Conservation (phyloP, 2,113 vertebrate species). For the Ophiodon elongatus region DNA sequence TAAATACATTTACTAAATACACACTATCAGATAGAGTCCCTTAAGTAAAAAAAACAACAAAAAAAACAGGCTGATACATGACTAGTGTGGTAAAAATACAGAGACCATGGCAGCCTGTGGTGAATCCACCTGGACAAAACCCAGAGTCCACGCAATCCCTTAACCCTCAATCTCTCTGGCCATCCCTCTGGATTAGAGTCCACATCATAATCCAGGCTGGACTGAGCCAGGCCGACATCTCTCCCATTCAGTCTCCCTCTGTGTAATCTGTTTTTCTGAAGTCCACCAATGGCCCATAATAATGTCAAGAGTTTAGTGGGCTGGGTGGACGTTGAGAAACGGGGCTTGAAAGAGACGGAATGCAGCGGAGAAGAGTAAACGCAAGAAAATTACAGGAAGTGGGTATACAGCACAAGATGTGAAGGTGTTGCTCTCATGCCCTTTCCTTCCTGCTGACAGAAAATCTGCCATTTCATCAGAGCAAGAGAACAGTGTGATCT, state of each 20-base stretch:
- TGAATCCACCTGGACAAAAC: conserved; percentile 47
- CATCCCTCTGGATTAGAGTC: conserved; percentile 74
- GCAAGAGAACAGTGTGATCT: not conserved
- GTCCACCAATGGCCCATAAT: conserved; percentile 49
- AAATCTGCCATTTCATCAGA: not conserved
- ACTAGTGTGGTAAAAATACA: conserved; percentile 10
- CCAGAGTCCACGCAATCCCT: conserved; percentile 64
- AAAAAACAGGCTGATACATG: not conserved
- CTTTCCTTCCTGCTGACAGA: conserved; percentile 13
- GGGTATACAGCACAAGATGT: not conserved
- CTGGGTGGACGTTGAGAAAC: conserved; percentile 9
- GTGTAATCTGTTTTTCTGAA: conserved; percentile 78
- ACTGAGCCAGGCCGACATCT: conserved; percentile 55
- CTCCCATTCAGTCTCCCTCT: conserved; percentile 38
- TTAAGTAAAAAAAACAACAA: not conserved
- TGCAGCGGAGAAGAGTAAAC: not conserved
- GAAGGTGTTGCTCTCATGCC: not conserved
- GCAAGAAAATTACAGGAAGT: not conserved
- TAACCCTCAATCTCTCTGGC: conserved; percentile 66
- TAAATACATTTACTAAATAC: not conserved
- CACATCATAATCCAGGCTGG: conserved; percentile 75
- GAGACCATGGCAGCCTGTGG: conserved; percentile 13
- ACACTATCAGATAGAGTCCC: not conserved
- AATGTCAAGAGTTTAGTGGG: conserved; percentile 37
- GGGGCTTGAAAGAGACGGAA: not conserved